Evolutionary conservation across 2,797 vertebrate genomes (phyloP), one percentile per base, ranked within the genome.

Genomic region (Rachycentron canadum): DNA sequence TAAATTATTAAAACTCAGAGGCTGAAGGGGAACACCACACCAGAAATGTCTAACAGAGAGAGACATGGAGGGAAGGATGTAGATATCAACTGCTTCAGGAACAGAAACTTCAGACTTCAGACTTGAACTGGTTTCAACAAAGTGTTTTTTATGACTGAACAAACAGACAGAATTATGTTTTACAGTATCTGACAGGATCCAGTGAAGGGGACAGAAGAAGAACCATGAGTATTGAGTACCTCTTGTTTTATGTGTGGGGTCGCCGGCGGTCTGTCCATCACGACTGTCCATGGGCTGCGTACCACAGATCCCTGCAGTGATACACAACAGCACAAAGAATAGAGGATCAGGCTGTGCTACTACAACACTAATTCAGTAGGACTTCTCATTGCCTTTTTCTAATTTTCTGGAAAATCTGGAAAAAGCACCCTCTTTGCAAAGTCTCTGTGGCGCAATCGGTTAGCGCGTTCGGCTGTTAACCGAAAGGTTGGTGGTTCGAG

Each of bases 1-100:
- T 90, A 60, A 90, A 92, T 89, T 84, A 91, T 90, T 90, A 2
- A 91, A 69, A 62, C 13, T 3, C 11, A 65, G 45, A 73, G 28
- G 69, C 9, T 1, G 21, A 30, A 73, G 43, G 11, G 23, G 40
- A 36, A 28, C n/a, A 1, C 45, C 61, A 43, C 21, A 40, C 1
- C 38, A 58, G 36, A 50, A 49, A 53, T 10, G 30, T 55, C 23
- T 14, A 57, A 77, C 17, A 3, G 45, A 36, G 5, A 10, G 66
- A 47, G 34, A 40, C 19, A 10, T 7, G 17, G 21, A 1, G 7
- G 32, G n/a, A 9, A n/a, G 5, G 16, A 19, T 2, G 30, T 26
- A 47, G 21, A 57, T 30, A 41, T 41, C 12, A 1, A 41, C 14
- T 41, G 12, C 4, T 41, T 41, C 19, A 57, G 61, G 53, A 76